A percentile compares a stretch with the other conserved stretches of the same genome.
Evolutionary conservation across 2,888 invertebrate species (phyloP).

Genomic region (Rotaria magnacalcarata): DNA sequence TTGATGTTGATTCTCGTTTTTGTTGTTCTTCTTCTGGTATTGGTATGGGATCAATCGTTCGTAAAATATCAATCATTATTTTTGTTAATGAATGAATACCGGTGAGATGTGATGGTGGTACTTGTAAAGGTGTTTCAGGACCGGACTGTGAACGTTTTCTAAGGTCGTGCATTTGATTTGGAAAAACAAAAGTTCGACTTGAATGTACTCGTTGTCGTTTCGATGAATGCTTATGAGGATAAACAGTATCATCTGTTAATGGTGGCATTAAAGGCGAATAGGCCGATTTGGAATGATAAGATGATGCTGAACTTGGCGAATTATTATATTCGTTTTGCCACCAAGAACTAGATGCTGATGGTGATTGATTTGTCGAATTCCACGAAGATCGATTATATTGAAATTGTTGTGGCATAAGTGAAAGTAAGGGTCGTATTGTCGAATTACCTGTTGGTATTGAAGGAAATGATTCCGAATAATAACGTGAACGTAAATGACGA

Average conservation of each 20-base stretch:
- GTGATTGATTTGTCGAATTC: not conserved
- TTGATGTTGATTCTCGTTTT: not conserved
- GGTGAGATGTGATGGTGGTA: not conserved
- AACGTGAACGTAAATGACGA: conserved; percentile 23
- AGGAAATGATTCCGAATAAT: conserved; percentile 12
- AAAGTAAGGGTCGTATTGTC: not conserved
- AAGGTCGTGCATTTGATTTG: not conserved
- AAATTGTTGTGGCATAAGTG: not conserved
- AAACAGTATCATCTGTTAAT: not conserved
- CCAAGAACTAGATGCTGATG: not conserved
- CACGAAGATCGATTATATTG: not conserved
- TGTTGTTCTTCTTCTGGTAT: not conserved
- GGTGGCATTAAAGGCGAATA: not conserved
- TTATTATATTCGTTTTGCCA: not conserved
- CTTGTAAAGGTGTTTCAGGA: not conserved
- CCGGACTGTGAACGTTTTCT: conserved; percentile 32
- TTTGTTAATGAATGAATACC: conserved; percentile 21
- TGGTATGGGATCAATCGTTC: not conserved
- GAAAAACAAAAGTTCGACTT: conserved; percentile 15
- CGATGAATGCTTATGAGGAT: not conserved
- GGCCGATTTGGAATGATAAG: conserved; percentile 1
- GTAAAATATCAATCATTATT: conserved; percentile 24
- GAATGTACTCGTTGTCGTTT: conserved; percentile 32
- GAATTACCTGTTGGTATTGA: not conserved
- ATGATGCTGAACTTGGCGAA: not conserved